Conservation (phyloP, 2,113 vertebrate species). For the Embiotoca jacksoni region DNA sequence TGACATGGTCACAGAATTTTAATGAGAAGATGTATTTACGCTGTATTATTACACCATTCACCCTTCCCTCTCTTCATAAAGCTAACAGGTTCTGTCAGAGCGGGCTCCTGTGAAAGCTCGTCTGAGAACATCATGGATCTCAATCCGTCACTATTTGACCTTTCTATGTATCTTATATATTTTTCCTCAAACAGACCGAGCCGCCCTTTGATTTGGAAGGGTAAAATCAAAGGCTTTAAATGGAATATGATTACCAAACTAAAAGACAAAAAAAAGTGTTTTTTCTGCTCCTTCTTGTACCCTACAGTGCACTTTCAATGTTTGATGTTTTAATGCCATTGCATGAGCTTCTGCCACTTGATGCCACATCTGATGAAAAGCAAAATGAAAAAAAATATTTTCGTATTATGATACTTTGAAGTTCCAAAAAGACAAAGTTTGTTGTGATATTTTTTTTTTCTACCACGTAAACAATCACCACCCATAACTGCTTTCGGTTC, state of each 20-base stretch:
- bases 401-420: too few species aligned
- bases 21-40: conserved; percentile 57
- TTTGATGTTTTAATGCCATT: conserved; percentile 27
- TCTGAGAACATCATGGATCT: conserved; percentile 20
- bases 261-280: neutral
- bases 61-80: conserved; percentile 13
- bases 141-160: conserved; percentile 6
- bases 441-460: neutral
- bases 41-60: conserved; percentile 32
- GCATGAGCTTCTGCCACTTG: neutral
- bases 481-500: neutral
- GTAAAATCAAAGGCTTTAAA: conserved; percentile 5
- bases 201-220: conserved; percentile 1
- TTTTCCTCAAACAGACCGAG: conserved; percentile 2
- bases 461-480: too few species aligned
- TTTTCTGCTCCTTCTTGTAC: conserved; percentile 3
- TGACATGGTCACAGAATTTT: conserved; percentile 56
- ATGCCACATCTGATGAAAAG: neutral
- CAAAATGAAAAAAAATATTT: too few species aligned
- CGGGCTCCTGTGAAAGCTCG: neutral
- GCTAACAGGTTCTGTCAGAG: conserved; percentile 7
- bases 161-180: neutral
- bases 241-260: neutral
- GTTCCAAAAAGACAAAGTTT: too few species aligned
- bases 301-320: conserved; percentile 16